Evolutionary conservation across 2,888 invertebrate species (phyloP), one percentile per base, ranked within the genome.

Genomic region (Hoplodrina ambigua): DNA sequence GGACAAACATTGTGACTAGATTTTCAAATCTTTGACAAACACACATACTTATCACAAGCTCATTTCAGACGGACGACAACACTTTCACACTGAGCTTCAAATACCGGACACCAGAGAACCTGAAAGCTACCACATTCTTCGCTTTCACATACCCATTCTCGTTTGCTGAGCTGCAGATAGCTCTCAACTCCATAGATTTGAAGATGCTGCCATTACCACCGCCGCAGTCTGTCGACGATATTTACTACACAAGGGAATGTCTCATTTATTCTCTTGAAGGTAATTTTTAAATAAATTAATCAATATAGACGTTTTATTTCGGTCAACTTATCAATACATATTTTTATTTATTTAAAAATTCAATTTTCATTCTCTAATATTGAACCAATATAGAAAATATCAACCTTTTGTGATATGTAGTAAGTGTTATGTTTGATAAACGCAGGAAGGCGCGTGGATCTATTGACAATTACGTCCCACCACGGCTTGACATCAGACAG

Each of bases 61-160:
- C 61, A 7, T 83, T 96, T 68, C 94, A 98, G 98, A 96, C 97
- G 75, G 97, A 97, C 82, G 97, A 97, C 87, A 97, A 97, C 85
- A 97, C 97, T 68, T 98, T 98, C 90, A 97, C 97, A 2, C 93
- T 98, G 81, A 97, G 97, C 78, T 98, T 98, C 93, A 97, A 97
- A 88, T 97, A 97, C 90, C 96, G 96, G 33, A 97, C 97, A 20
- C 96, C 97, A 68, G 98, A 97, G 85, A 98, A 97, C 94, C 85
- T 96, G 4, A 97, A 97, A 75, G 97, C 97, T 25, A 97, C 97
- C 6, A 97, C 97, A 10, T 99, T 98, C 93, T 98, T 99, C 94
- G 98, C 99, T 0, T 99, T 99, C 93, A 98, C 98, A 8, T 99
- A 98, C 92, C 99, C 99, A 2, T 99, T 97, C 94, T 97, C 98